Conservation (phyloP, 2,888 invertebrate species). For the Drosophila nigritarsus region DNA sequence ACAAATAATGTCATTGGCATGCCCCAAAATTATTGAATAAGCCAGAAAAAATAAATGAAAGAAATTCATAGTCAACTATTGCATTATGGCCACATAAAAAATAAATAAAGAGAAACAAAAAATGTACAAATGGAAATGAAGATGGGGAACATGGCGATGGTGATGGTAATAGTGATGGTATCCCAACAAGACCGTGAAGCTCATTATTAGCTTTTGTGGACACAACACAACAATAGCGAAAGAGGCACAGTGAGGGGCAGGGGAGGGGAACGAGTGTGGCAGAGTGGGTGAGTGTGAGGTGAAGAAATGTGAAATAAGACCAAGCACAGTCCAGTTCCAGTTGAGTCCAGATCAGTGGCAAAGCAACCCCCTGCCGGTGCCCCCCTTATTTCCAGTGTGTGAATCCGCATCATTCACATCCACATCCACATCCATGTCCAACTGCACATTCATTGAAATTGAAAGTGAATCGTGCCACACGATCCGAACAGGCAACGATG, state of each 20-base stretch:
- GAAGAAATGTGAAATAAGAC: slow-evolving; percentile 78
- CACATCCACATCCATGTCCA: slow-evolving; percentile 25
- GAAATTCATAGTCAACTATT: slow-evolving; percentile 73
- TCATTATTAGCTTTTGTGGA: slow-evolving; percentile 66
- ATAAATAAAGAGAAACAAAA: slow-evolving; percentile 2
- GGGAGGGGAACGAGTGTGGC: not conserved
- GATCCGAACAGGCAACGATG: slow-evolving; percentile 61
- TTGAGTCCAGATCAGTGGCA: slow-evolving; percentile 45
- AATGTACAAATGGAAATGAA: slow-evolving; percentile 39
- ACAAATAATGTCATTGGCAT: slow-evolving; percentile 65
- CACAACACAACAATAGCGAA: slow-evolving; percentile 18
- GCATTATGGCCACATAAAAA: slow-evolving; percentile 55
- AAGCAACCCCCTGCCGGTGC: not conserved
- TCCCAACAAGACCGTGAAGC: slow-evolving; percentile 78
- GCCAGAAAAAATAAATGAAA: slow-evolving; percentile 48
- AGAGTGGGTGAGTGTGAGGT: slow-evolving; percentile 62
- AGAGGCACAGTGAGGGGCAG: slow-evolving; percentile 23
- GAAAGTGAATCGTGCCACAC: slow-evolving; percentile 82
- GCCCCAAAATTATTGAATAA: slow-evolving; percentile 63
- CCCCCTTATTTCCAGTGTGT: slow-evolving; percentile 42
- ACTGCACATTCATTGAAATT: slow-evolving; percentile 70
- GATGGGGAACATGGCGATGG: slow-evolving; percentile 45
- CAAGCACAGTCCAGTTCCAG: slow-evolving; percentile 65
- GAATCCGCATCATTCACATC: slow-evolving; percentile 27
- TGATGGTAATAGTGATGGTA: slow-evolving; percentile 61